Evolutionary conservation across 2,888 invertebrate genomes (phyloP).

Genomic region (Leptogaster cylindrica): DNA sequence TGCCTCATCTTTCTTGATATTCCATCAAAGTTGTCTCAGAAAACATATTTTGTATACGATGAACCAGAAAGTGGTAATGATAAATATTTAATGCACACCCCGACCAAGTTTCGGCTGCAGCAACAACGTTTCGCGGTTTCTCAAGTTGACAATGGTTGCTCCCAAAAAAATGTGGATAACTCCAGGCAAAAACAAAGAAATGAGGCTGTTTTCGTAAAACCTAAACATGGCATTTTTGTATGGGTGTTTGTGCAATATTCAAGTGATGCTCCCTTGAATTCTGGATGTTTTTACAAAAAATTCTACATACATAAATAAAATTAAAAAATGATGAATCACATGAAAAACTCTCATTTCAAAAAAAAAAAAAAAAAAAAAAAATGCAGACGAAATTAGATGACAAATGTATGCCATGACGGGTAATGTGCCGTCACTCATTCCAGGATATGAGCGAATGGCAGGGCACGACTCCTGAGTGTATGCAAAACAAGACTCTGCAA

Average conservation of each 20-base stretch:
- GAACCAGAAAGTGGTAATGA: background rate
- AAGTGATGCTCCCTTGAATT: background rate
- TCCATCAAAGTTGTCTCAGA: conserved; percentile 31
- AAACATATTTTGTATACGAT: too few relatives aligned
- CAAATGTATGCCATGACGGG: conserved; percentile 45
- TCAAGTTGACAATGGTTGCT: conserved; percentile 15
- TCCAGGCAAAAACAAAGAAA: background rate
- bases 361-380: conserved; percentile 42
- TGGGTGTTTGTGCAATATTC: background rate
- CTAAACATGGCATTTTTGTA: background rate
- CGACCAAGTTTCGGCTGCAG: conserved; percentile 14
- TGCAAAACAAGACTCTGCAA: background rate
- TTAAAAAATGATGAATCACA: conserved; percentile 52
- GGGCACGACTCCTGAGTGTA: background rate
- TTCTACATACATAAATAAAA: conserved; percentile 49
- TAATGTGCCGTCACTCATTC: conserved; percentile 22
- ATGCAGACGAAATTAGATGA: conserved; percentile 50
- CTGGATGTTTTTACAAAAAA: too few relatives aligned
- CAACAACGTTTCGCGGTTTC: background rate
- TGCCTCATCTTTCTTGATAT: conserved; percentile 29
- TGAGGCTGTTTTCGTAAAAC: too few relatives aligned
- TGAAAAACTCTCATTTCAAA: conserved; percentile 45
- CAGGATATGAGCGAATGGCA: background rate
- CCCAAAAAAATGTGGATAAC: background rate
- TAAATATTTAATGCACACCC: conserved; percentile 17